Evolutionary conservation across 2,888 invertebrate genomes (phyloP), one percentile per base, ranked within the genome.

Genomic region (Drosophila phalerata): DNA sequence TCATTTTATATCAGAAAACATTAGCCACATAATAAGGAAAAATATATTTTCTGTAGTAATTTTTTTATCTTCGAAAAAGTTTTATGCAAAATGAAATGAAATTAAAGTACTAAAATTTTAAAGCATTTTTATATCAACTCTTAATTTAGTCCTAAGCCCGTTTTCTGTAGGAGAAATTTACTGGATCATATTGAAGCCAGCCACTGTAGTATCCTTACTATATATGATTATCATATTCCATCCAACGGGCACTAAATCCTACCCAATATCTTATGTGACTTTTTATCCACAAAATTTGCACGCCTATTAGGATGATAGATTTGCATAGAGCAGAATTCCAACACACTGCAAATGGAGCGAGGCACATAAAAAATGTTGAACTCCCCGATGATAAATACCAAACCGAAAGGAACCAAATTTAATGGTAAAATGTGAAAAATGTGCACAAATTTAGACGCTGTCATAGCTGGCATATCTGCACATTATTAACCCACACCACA

Each of bases 391-490:
- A 77, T 77, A 66, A 63, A 77, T 74, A 56, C 10, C 28, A 49
- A 67, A 53, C 43, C 63, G 56, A 74, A 57, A 69, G 61, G 52
- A 58, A 48, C 61, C 61, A 64, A 69, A 67, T 61, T 49, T 73
- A 83, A 83, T 80, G 77, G 63, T 10, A 38, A 55, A 65, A 67
- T 47, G 66, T 88, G 77, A 88, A 77, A 83, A 73, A 83, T 86
- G 55, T 68, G 66, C 37, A 61, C 76, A 69, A 84, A 82, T 87
- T 79, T 79, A 69, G 77, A 69, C 38, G 61, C 79, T 85, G 89
- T 67, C 89, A 74, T 77, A 66, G 71, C 67, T 52, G 34, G 75
- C 62, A 81, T 81, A 70, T 78, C 76, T 76, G 60, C 68, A 69
- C 88, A 82, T 84, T 89, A 87, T 81, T 73, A 81, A 79, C 69